Percentiles rank a stretch among this genome's conserved stretches.
These are phyloP conservation scores for Mellilla xanthometata DNA, from an alignment of 2,888 invertebrate genomes.

Conservation along the genomic window DNA sequence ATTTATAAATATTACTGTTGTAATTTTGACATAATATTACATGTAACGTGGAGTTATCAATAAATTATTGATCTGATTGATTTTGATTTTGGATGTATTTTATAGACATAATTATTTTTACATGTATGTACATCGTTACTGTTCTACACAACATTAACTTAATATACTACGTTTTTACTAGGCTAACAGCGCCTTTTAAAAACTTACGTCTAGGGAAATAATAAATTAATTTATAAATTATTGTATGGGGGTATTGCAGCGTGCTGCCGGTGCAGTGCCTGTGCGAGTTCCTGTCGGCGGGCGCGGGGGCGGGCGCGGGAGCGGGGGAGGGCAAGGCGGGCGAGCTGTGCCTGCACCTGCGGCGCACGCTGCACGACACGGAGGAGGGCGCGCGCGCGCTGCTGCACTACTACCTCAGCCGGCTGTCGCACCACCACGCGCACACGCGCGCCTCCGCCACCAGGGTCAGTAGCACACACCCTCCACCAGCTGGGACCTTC, in stretches of 20 bases:
- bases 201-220: too few species aligned
- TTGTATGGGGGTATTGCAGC: slow-evolving; percentile 57
- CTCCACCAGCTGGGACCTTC: neutral
- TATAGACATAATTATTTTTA: too few species aligned
- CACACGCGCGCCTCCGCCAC: slow-evolving; percentile 90
- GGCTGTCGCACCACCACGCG: slow-evolving; percentile 92
- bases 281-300: slow-evolving; percentile 95
- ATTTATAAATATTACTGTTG: too few species aligned
- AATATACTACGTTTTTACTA: too few species aligned
- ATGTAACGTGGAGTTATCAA: too few species aligned
- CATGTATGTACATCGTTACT: too few species aligned
- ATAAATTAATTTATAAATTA: too few species aligned
- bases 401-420: slow-evolving; percentile 93
- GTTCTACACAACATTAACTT: too few species aligned
- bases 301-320: slow-evolving; percentile 53
- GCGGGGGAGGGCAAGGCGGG: slow-evolving; percentile 79
- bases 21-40: too few species aligned
- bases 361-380: slow-evolving; percentile 75
- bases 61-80: too few species aligned
- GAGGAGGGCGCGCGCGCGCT: slow-evolving; percentile 89
- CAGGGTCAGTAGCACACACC: slow-evolving; percentile 59
- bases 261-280: slow-evolving; percentile 98
- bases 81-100: too few species aligned
- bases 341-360: slow-evolving; percentile 85
- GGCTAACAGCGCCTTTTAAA: too few species aligned